Base-by-base conservation (phyloP, 2,797 vertebrate genomes). In the Mus spretus region DNA sequence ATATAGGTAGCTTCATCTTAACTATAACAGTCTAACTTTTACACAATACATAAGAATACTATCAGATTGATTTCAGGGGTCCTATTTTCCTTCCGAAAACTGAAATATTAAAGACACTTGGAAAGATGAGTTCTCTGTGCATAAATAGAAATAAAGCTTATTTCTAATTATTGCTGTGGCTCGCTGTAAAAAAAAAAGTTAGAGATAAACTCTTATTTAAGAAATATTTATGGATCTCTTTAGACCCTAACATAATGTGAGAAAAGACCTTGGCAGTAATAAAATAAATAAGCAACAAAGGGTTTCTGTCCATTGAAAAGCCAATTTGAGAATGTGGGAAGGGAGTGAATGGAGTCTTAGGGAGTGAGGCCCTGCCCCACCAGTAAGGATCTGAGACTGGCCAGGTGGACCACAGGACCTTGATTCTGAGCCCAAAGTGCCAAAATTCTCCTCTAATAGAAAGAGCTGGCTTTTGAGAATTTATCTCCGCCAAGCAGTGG, bases 151-250 rank as follows among this genome's bases (percentile, higher is more conserved):
- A 85, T 11, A 82, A 37, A 90, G 37, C 70, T 92, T 89, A 26
- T 80, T 95, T 94, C 87, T 44, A 87, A 82, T 93, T 61, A 82
- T 80, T 86, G 7, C 81, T 83, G 0, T 55, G 90, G 67, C 61
- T 80, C 90, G 9, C 74, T 89, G 0, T 88, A 91, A 90, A 83
- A 86, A 24, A 90, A 90, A 79, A 86, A 40, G 37, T 91, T 79
- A 97, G 67, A 55, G 91, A 77, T 90, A 82, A 90, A 96, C 55
- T 40, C 24, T 96, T 80, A 87, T 28, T 87, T 93, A 67, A 95
- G 91, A 93, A 75, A 53, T 31, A 88, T 86, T 88, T 88, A 26
- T 63, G 72, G 70, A 90, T n/a, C 57, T 93, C 65, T 83, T 91
- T 74, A 34, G 24, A 85, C 31, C 61, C 61, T 67, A 91, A 82